Conservation (phyloP, 2,888 invertebrate genomes). For the Cheilosia grossa region DNA sequence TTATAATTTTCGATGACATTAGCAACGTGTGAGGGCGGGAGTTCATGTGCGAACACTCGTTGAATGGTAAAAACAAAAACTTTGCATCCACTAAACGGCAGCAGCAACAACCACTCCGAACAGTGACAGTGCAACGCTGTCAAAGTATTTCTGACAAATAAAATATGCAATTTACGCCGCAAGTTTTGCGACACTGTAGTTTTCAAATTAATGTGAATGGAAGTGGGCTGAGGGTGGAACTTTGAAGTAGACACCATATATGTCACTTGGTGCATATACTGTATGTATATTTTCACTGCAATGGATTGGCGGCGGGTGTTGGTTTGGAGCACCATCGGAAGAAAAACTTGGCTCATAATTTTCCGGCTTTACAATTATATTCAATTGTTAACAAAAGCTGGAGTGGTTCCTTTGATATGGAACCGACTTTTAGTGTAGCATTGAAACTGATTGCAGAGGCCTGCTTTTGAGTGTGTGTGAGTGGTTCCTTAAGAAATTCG, state of each 20-base stretch:
- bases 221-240: slow-evolving; percentile 7
- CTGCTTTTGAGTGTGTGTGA: background rate
- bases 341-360: slow-evolving; percentile 63
- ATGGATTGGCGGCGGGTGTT: background rate
- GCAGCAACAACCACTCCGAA: background rate
- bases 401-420: slow-evolving; percentile 56
- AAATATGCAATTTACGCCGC: slow-evolving; percentile 59
- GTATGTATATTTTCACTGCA: slow-evolving; percentile 33
- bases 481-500: background rate
- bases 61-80: background rate
- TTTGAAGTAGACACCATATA: slow-evolving; percentile 46
- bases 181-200: slow-evolving; percentile 48
- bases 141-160: slow-evolving; percentile 50
- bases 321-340: slow-evolving; percentile 18
- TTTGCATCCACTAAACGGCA: slow-evolving; percentile 17
- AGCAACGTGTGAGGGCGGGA: slow-evolving; percentile 19
- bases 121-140: slow-evolving; percentile 16
- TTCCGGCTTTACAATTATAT: slow-evolving; percentile 62
- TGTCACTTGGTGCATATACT: slow-evolving; percentile 53
- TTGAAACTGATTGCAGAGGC: background rate
- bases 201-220: slow-evolving; percentile 6
- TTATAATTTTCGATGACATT: slow-evolving; percentile 53
- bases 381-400: slow-evolving; percentile 57
- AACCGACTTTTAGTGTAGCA: slow-evolving; percentile 20
- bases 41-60: slow-evolving; percentile 4